Evolutionary conservation across 2,797 vertebrate genomes (phyloP), one percentile per base, ranked within the genome.

Genomic region (Clangula hyemalis): DNA sequence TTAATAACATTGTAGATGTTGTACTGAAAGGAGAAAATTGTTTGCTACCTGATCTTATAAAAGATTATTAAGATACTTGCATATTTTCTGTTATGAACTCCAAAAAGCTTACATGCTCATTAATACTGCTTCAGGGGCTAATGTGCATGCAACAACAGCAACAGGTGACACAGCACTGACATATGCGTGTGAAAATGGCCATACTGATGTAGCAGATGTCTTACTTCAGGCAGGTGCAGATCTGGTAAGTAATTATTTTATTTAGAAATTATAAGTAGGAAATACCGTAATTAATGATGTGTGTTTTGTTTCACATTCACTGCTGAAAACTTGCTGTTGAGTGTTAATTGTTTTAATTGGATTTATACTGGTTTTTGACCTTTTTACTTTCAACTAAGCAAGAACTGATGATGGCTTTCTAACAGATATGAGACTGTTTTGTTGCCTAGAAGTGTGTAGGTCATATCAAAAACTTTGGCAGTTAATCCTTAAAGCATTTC

Each of bases 131-230:
- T 12, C 86, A 98, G 98, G 98, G 95, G 98, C 98, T 43, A 98
- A 98, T 25, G 98, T 98, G 71, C 98, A 98, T 2, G 98, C 98
- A 39, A 98, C 98, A 30, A 98, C 98, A 89, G 98, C 98, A 13
- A 98, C 98, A 7, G 98, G 98, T 13, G 98, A 98, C 86, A 98
- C 98, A 5, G 98, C 98, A 6, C 96, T 98, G 89, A 98, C 98
- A 0, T 98, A 98, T 0, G 98, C 98, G 83, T 98, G 98, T 96
- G 98, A 98, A 81, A 98, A 98, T 12, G 98, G 98, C 66, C 98
- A 98, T 41, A 98, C 98, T 1, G 98, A 98, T 95, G 98, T 98
- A 93, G 98, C 98, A 78, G 98, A 98, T 96, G 98, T 98, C 66
- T 92, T 98, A 73, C 98, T 98, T 70, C 98, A 98, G 93, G 98